Evolutionary conservation across 2,888 invertebrate genomes (phyloP), one percentile per base, ranked within the genome.

Genomic region (Drosophila peninsularis): DNA sequence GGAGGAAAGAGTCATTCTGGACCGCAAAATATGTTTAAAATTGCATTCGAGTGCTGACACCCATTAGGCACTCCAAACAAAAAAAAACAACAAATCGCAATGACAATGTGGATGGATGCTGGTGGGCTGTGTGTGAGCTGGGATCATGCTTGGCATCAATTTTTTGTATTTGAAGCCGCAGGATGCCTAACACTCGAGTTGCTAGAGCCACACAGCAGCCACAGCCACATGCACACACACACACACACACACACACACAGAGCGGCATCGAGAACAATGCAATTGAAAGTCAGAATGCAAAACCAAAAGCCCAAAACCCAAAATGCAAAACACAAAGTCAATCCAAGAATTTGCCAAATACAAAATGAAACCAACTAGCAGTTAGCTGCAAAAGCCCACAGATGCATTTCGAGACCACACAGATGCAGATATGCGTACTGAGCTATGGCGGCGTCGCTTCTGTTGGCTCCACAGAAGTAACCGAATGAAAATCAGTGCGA

Each of bases 81-180:
- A n/a, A 56, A 68, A 76, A 58, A 49, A 50, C 21, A 56, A 68
- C 62, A 58, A 68, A 58, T 71, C 42, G 54, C 78, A 79, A 71
- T 71, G 62, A 53, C 52, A 71, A 34, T 45, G 37, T 50, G 37
- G 13, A 30, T 30, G 34, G n/a, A n/a, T n/a, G n/a, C n/a, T n/a
- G n/a, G 37, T 36, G 56, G 47, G 65, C 58, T 66, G 50, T 60
- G 52, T 47, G 41, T 49, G 53, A 67, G 69, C 80, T 75, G 70
- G 78, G 68, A 14, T 21, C 21, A 80, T 80, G 78, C 80, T 88
- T 88, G 83, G 83, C 83, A 88, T 86, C 75, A 88, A 83, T 83
- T 88, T 83, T 86, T 86, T 88, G 88, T 78, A 88, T 88, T 83
- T 83, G 67, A 83, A 83, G 80, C 83, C 81, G 75, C 86, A 70